Conservation (phyloP, 2,888 invertebrate genomes). For the Drosophila tripunctata region DNA sequence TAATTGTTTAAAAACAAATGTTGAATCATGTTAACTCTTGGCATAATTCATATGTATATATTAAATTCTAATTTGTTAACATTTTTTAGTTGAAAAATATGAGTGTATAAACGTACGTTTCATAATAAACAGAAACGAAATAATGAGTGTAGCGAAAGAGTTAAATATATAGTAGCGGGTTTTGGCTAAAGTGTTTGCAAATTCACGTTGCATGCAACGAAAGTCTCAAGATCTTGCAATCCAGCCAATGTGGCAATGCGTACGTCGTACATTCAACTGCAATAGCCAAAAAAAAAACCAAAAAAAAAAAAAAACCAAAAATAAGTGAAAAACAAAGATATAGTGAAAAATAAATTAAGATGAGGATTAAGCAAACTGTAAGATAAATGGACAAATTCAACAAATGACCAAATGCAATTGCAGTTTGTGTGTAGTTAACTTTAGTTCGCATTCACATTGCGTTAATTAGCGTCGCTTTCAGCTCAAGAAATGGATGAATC, state of each 20-base stretch:
- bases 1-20: no score
- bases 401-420: constrained; percentile 24
- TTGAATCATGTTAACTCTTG: no score
- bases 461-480: constrained; percentile 53
- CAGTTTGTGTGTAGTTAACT: constrained; percentile 10
- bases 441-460: constrained; percentile 16
- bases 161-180: no score
- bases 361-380: constrained; percentile 20
- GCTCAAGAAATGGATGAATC: constrained; percentile 28
- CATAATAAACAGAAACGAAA: no score
- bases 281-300: constrained; percentile 2
- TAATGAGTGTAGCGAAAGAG: no score
- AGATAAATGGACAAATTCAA: constrained; percentile 31
- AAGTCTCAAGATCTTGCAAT: constrained; percentile 9
- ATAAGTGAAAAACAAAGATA: no score
- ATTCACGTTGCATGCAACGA: neutral
- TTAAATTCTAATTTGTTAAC: no score
- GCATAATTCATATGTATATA: no score
- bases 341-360: no score
- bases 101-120: no score
- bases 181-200: neutral
- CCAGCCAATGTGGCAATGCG: constrained; percentile 7
- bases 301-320: neutral
- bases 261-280: constrained; percentile 35
- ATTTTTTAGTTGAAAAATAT: no score